A percentile compares a stretch with the other conserved stretches of the same genome.
Conservation (phyloP, 1,140 invertebrate genomes). For the Bemisia tabaci region DNA sequence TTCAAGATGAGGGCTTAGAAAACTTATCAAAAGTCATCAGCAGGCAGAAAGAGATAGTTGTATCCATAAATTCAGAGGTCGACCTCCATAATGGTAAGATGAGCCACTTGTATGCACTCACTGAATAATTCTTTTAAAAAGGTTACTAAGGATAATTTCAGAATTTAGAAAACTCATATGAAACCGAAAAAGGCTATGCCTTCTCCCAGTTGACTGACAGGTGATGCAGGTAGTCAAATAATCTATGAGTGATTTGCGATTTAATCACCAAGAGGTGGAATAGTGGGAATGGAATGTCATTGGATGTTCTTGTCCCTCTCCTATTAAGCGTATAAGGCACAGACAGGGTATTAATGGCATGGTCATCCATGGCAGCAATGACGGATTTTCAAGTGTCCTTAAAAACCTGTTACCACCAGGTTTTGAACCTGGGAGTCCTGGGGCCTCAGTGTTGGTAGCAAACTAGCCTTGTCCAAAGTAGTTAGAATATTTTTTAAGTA, state of each 20-base stretch:
- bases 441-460: too few relatives aligned
- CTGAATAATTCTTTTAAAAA: not conserved
- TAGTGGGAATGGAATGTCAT: not conserved
- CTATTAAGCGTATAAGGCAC: too few relatives aligned
- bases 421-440: too few relatives aligned
- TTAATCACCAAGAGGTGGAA: not conserved
- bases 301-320: too few relatives aligned
- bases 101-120: constrained; percentile 7
- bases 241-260: not conserved
- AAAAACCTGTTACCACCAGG: too few relatives aligned
- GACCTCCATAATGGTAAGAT: constrained; percentile 58
- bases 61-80: constrained; percentile 59
- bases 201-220: not conserved
- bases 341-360: too few relatives aligned
- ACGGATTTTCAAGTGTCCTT: too few relatives aligned
- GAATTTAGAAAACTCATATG: not conserved
- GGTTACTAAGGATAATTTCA: too few relatives aligned
- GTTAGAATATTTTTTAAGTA: too few relatives aligned
- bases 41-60: constrained; percentile 60
- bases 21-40: constrained; percentile 58
- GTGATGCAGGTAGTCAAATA: too few relatives aligned
- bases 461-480: too few relatives aligned
- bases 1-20: constrained; percentile 64
- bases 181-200: not conserved
- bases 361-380: too few relatives aligned